A percentile compares a stretch with the other conserved stretches of the same genome.
Evolutionary conservation across 2,888 invertebrate genomes (phyloP).

Genomic region (Serripes groenlandicus): DNA sequence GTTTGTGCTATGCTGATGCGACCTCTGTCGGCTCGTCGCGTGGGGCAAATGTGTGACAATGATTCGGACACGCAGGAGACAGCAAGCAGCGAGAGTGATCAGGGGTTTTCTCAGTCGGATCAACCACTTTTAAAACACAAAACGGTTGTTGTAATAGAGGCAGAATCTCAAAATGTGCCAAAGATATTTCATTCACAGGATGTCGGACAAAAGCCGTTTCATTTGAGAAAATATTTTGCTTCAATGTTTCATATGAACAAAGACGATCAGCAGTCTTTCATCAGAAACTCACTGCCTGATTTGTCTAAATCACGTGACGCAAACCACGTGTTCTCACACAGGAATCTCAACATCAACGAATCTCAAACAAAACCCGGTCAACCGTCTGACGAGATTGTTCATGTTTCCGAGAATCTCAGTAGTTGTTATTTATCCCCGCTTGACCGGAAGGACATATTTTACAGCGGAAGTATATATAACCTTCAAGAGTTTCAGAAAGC

Average conservation of each 20-base stretch:
- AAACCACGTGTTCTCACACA: constrained; percentile 3
- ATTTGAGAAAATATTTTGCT: constrained; percentile 1
- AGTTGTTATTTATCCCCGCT: constrained; percentile 22
- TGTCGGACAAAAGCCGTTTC: neutral
- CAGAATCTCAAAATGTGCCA: neutral
- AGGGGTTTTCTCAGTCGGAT: constrained; percentile 5
- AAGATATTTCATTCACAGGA: constrained; percentile 14
- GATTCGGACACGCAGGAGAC: constrained; percentile 5
- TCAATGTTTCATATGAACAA: constrained; percentile 9
- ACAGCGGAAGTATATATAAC: constrained; percentile 49
- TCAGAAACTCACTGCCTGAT: constrained; percentile 27
- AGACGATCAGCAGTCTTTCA: neutral
- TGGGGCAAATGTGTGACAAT: neutral
- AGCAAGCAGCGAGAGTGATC: constrained; percentile 10
- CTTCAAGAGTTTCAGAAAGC: constrained; percentile 35
- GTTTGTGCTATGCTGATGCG: constrained; percentile 64
- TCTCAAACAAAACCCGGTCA: neutral
- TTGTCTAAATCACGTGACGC: constrained; percentile 15
- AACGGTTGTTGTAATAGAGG: neutral
- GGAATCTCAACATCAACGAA: constrained; percentile 9
- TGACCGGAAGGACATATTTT: constrained; percentile 54
- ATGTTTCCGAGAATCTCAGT: neutral
- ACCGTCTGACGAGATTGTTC: neutral
- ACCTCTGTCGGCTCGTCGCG: constrained; percentile 32
- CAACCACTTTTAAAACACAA: constrained; percentile 17